Base-by-base conservation (phyloP, 2,888 invertebrate species). In the Melieria picta region DNA sequence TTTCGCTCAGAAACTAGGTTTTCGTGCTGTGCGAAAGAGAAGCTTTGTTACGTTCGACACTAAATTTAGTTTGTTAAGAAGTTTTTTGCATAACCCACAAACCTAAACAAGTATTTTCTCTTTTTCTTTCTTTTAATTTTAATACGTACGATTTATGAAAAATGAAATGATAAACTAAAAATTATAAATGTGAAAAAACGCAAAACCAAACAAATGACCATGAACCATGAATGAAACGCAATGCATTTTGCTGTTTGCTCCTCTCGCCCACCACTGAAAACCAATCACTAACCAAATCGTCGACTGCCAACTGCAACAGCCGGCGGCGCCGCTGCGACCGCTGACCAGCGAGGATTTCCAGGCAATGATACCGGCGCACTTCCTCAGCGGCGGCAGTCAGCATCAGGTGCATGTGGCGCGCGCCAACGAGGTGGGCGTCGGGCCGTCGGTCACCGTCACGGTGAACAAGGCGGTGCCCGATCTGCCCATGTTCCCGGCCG, bases 341-440 rank as follows among this genome's bases (percentile, higher is more conserved):
- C 92, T 95, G 90, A 95, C 95, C 89, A 95, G 92, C 90, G 95
- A 94, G 90, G 95, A 96, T 89, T 96, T 95, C 91, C 94, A 95
- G 91, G 94, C 95, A 89, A 94, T 96, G 95, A 95, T 95, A 84
- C 95, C 96, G 83, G 92, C 94, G 85, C 95, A 94, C 89, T 96
- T 95, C 91, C 92, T 94, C 77, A 90, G 93, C 93, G 82, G 94
- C 93, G 85, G 95, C 93, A 82, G 94, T 94, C 88, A 93, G 92
- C 85, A 84, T 80, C 86, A 87, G 80, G 85, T 85, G 79, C 84
- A 85, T 80, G 86, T 87, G 82, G 86, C 84, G 72, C 82, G 83
- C 74, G 79, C 88, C 84, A 84, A 84, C 77, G 86, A 85, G 78
- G 81, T 81, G 73, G 84, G 83, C 73, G 80, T 77, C 75, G 80